Conservation (phyloP, 2,888 invertebrate species). For the Cosmopolites sordidus region DNA sequence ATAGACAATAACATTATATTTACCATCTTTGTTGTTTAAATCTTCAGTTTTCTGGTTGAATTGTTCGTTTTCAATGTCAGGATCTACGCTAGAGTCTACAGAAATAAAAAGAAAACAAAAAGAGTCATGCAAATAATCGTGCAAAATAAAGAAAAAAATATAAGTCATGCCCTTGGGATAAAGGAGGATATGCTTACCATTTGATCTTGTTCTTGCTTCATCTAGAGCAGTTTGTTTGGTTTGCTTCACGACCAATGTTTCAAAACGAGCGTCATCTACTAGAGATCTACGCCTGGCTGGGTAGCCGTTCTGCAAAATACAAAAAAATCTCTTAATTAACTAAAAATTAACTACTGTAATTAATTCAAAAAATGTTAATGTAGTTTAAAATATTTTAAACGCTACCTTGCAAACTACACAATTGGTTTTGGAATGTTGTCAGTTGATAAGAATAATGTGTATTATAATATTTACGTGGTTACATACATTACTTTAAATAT, state of each 20-base stretch:
- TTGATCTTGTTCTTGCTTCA: constrained; percentile 82
- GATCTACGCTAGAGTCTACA: constrained; percentile 47
- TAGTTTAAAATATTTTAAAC: too few relatives aligned
- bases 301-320: constrained; percentile 84
- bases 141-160: constrained; percentile 15
- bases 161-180: constrained; percentile 5
- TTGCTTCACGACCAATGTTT: constrained; percentile 92
- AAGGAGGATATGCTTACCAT: constrained; percentile 59
- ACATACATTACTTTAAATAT: too few relatives aligned
- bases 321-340: not conserved
- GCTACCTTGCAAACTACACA: too few relatives aligned
- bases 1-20: constrained; percentile 26
- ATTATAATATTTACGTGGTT: too few relatives aligned
- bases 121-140: constrained; percentile 33
- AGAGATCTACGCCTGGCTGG: constrained; percentile 91
- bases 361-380: too few relatives aligned
- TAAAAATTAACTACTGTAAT: too few relatives aligned
- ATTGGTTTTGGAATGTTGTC: too few relatives aligned
- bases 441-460: too few relatives aligned
- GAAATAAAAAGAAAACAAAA: constrained; percentile 29
- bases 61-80: constrained; percentile 42
- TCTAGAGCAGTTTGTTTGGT: constrained; percentile 89
- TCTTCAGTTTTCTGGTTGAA: constrained; percentile 31
- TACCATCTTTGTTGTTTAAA: constrained; percentile 36
- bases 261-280: constrained; percentile 97